phyloP scores from a whole-genome alignment of 2,888 invertebrate genomes.

The Acanthosepion esculentum region DNA sequence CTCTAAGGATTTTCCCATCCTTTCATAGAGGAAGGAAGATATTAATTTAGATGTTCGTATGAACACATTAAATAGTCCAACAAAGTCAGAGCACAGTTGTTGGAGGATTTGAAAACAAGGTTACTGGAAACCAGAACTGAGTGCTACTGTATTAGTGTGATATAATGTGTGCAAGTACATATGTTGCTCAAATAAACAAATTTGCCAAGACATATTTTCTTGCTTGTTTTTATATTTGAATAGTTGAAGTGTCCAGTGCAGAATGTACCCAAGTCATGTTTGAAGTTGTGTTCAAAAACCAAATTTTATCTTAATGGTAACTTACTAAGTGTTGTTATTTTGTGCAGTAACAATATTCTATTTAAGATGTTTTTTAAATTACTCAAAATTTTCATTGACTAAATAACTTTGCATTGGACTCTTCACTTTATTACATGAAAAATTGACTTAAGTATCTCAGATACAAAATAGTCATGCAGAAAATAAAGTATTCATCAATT shows the following conservation, averaged over 20 bases:
- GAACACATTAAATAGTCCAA: constrained; percentile 33
- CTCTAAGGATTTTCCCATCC: constrained; percentile 20
- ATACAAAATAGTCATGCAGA: no score
- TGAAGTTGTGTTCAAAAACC: no score
- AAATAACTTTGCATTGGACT: neutral
- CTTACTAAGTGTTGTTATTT: no score
- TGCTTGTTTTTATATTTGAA: neutral
- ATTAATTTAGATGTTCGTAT: constrained; percentile 23
- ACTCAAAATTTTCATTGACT: no score
- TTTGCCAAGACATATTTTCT: constrained; percentile 11
- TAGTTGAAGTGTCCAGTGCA: neutral
- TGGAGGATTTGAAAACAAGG: constrained; percentile 33
- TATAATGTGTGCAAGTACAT: constrained; percentile 33
- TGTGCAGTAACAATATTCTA: no score
- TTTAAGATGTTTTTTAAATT: no score
- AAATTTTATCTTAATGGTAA: no score
- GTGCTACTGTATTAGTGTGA: constrained; percentile 33
- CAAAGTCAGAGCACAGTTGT: constrained; percentile 33
- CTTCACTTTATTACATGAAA: neutral
- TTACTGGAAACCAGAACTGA: constrained; percentile 33
- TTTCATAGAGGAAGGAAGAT: constrained; percentile 23
- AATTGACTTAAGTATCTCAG: neutral
- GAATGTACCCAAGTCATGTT: neutral
- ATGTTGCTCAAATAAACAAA: constrained; percentile 33
- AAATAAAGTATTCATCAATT: no score